These are phyloP conservation scores for Bombus cullumanus DNA, from an alignment of 1,140 invertebrate genomes.

Conservation along the genomic window DNA sequence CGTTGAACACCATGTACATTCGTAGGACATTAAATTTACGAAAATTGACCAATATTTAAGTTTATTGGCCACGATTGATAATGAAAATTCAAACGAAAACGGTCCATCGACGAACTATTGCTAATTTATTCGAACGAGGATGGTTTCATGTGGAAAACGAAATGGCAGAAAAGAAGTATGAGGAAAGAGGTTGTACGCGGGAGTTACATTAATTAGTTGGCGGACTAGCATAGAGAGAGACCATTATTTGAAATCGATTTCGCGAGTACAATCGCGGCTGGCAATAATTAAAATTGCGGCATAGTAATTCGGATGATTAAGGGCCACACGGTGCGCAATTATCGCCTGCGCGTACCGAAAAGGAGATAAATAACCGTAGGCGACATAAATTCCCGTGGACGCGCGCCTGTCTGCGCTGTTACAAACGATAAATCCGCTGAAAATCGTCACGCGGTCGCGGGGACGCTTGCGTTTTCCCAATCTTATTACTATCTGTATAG, in stretches of 20 bases:
- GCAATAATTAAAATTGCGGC: constrained; percentile 43
- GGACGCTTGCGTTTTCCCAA: neutral
- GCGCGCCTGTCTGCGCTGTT: neutral
- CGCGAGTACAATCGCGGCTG: constrained; percentile 16
- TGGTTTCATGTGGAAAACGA: neutral
- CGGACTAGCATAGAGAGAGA: neutral
- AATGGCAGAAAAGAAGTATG: neutral
- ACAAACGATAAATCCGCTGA: constrained; percentile 16
- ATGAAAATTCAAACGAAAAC: neutral
- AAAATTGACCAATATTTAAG: neutral
- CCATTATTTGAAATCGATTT: constrained; percentile 40
- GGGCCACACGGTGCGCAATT: constrained; percentile 31
- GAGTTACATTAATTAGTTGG: constrained; percentile 31
- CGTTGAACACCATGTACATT: no score
- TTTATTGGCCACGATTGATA: neutral
- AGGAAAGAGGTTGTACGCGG: neutral
- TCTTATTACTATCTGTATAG: neutral
- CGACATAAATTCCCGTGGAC: constrained; percentile 29
- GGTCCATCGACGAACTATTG: neutral
- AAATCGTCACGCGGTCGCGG: neutral
- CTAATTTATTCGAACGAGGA: neutral
- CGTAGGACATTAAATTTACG: no score
- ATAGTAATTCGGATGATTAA: constrained; percentile 49
- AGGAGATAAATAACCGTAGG: constrained; percentile 39
- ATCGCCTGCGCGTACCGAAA: constrained; percentile 25